Conservation (phyloP, 1,140 invertebrate genomes). For the Solenopsis invicta region DNA sequence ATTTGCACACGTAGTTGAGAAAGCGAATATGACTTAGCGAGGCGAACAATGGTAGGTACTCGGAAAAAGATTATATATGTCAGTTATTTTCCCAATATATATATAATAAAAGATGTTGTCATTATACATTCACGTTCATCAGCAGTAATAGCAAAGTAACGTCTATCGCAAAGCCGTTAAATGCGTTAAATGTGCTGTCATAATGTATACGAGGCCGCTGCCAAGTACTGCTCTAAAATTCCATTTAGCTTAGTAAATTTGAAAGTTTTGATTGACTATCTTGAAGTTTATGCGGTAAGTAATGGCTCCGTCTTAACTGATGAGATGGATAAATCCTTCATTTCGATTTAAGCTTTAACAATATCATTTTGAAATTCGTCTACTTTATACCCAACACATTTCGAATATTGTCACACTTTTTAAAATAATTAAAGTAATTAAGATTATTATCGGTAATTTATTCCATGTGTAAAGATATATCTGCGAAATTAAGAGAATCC, state of each 20-base stretch:
- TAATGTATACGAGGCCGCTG: background rate
- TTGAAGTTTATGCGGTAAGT: slow-evolving; percentile 50
- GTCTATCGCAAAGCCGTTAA: background rate
- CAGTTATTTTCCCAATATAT: background rate
- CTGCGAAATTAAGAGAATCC: background rate
- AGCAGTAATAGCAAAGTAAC: slow-evolving; percentile 22
- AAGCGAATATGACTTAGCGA: background rate
- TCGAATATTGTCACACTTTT: background rate
- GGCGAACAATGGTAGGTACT: background rate
- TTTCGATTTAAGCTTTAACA: slow-evolving; percentile 8
- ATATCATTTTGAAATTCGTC: background rate
- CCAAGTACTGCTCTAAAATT: slow-evolving; percentile 65
- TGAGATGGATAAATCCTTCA: slow-evolving; percentile 3
- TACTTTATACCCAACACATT: background rate
- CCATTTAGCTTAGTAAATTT: slow-evolving; percentile 65
- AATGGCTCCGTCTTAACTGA: slow-evolving; percentile 25
- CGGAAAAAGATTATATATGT: slow-evolving; percentile 16
- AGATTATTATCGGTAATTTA: background rate
- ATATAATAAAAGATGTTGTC: background rate
- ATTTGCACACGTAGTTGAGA: background rate
- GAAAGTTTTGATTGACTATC: slow-evolving; percentile 66
- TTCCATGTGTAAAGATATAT: background rate
- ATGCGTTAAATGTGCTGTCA: slow-evolving; percentile 10
- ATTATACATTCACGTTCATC: background rate
- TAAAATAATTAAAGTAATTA: background rate